phyloP scores from a whole-genome alignment of 2,113 vertebrate species.

The Onychorhynchus coronatus region DNA sequence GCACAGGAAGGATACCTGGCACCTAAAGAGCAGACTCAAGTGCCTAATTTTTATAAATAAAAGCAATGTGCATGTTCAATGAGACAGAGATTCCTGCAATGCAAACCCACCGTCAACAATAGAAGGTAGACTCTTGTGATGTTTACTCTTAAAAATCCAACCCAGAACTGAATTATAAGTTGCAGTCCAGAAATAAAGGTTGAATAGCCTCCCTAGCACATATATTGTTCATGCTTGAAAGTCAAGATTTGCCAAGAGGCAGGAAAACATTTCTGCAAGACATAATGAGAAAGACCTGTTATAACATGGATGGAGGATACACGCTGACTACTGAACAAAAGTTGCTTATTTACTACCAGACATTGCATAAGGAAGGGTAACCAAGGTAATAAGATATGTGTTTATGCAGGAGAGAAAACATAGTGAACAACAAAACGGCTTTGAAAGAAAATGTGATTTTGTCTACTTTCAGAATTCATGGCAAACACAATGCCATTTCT shows the following conservation, averaged over 20 bases:
- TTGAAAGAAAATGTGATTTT: not conserved
- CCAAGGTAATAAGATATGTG: not conserved
- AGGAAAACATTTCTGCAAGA: not conserved
- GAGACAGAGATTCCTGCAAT: not conserved
- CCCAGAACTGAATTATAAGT: not conserved
- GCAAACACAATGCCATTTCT: not conserved
- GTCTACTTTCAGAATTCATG: not conserved
- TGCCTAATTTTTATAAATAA: not conserved
- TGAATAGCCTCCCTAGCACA: not conserved
- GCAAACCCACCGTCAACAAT: rapidly evolving
- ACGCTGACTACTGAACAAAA: not conserved
- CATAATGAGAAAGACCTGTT: not conserved
- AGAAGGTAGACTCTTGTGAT: not conserved
- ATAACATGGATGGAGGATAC: not conserved
- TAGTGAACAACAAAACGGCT: not conserved
- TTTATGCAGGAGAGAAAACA: not conserved
- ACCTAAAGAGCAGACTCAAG: not conserved
- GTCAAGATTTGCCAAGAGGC: not conserved
- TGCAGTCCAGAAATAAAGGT: not conserved
- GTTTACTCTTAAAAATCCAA: not conserved
- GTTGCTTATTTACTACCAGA: not conserved
- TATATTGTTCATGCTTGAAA: not conserved
- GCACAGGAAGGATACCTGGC: not conserved
- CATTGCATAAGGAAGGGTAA: not conserved
- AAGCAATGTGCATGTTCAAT: not conserved